Conservation (phyloP, 2,888 invertebrate genomes). For the Carpatolechia fugitivella region DNA sequence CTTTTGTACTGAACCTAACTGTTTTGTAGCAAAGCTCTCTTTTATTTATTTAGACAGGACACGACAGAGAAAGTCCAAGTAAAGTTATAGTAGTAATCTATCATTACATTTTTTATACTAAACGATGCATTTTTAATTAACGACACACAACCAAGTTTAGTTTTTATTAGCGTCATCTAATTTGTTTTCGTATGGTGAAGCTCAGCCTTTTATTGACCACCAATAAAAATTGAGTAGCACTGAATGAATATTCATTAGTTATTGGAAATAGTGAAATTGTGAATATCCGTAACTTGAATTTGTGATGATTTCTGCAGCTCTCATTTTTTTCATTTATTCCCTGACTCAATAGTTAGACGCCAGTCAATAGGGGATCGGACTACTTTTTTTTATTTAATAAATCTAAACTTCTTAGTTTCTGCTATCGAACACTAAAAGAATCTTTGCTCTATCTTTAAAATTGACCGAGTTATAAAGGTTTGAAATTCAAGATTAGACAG, state of each 20-base stretch:
- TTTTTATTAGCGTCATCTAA: not conserved
- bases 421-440: too few relatives aligned
- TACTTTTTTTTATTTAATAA: too few relatives aligned
- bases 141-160: not conserved
- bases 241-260: not conserved
- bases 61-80: not conserved
- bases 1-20: not conserved
- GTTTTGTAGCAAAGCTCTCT: not conserved
- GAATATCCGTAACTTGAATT: too few relatives aligned
- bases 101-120: conserved; percentile 2
- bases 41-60: not conserved
- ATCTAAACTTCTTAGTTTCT: too few relatives aligned
- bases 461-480: too few relatives aligned
- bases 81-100: conserved; percentile 1
- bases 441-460: too few relatives aligned
- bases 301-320: too few relatives aligned
- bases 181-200: not conserved
- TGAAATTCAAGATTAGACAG: too few relatives aligned
- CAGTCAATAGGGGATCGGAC: too few relatives aligned
- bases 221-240: not conserved
- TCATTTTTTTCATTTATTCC: too few relatives aligned
- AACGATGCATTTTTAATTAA: not conserved
- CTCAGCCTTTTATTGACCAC: not conserved
- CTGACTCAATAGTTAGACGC: too few relatives aligned
- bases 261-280: too few relatives aligned